Percentiles rank a stretch among this genome's conserved stretches.
phyloP scores from a whole-genome alignment of 2,113 vertebrate genomes.

The Lichenostomus cassidix region DNA sequence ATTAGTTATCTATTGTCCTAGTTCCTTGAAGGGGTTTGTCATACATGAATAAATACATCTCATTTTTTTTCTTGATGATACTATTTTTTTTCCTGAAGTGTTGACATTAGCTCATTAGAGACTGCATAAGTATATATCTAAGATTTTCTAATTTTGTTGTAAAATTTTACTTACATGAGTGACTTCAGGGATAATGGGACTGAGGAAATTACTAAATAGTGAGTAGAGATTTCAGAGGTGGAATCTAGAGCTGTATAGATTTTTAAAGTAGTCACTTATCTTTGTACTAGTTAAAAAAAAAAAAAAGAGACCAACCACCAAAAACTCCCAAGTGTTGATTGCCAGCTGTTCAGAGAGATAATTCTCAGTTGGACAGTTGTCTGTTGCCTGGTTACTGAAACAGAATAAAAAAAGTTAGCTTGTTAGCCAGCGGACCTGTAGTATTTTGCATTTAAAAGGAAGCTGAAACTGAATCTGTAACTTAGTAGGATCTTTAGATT shows the following conservation, averaged over 20 bases:
- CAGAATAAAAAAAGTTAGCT: conserved; percentile 52
- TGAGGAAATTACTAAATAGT: background rate
- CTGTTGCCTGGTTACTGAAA: conserved; percentile 53
- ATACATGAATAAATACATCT: background rate
- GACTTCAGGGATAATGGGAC: background rate
- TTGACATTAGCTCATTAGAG: background rate
- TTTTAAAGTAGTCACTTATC: background rate
- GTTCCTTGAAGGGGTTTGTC: background rate
- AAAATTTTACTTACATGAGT: background rate
- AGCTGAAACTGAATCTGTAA: background rate
- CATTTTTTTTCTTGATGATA: background rate
- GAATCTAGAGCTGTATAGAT: background rate
- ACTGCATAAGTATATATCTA: background rate
- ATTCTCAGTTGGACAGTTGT: conserved; percentile 66
- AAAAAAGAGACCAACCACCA: background rate
- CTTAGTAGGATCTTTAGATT: background rate
- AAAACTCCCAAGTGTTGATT: conserved; percentile 10
- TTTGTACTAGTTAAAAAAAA: background rate
- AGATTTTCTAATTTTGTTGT: background rate
- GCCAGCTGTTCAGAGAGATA: conserved; percentile 63
- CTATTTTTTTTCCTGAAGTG: background rate
- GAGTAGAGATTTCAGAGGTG: background rate
- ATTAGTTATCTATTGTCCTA: background rate
- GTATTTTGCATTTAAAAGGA: conserved; percentile 49
- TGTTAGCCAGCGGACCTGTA: conserved; percentile 31